These are phyloP conservation scores for Upupa epops DNA, from an alignment of 2,113 vertebrate genomes.

Conservation along the genomic window DNA sequence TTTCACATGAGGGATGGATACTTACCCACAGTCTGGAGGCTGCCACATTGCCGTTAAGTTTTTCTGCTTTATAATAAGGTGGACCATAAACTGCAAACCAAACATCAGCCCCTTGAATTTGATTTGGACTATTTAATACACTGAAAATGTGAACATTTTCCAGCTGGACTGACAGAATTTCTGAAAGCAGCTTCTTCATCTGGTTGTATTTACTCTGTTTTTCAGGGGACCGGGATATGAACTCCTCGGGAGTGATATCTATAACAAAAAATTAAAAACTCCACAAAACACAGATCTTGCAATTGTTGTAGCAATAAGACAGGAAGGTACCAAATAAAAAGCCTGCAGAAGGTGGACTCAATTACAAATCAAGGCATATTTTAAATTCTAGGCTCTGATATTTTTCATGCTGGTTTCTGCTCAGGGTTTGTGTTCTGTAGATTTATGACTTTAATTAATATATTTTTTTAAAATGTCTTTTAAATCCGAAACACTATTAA, in stretches of 20 bases:
- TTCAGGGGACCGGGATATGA: conserved; percentile 71
- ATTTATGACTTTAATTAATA: background rate
- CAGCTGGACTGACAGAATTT: conserved; percentile 72
- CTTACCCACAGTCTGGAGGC: conserved; percentile 79
- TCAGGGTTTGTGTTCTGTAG: background rate
- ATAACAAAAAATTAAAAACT: conserved; percentile 4
- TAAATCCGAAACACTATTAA: background rate
- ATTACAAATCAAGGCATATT: background rate
- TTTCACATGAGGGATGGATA: background rate
- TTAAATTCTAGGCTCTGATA: background rate
- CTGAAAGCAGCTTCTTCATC: conserved; percentile 75
- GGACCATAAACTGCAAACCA: conserved; percentile 84
- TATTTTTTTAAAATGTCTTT: background rate
- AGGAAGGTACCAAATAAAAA: background rate
- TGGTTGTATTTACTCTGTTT: conserved; percentile 77
- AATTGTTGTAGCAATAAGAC: background rate
- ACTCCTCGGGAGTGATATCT: conserved; percentile 82
- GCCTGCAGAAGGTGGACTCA: background rate
- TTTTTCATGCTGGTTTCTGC: background rate
- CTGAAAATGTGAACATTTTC: conserved; percentile 85
- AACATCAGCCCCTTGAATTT: conserved; percentile 65
- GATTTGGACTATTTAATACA: conserved; percentile 62
- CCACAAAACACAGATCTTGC: background rate
- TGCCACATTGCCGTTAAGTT: conserved; percentile 83
- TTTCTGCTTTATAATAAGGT: conserved; percentile 81